Evolutionary conservation across 2,113 vertebrate genomes (phyloP).

Genomic region (Natator depressus): DNA sequence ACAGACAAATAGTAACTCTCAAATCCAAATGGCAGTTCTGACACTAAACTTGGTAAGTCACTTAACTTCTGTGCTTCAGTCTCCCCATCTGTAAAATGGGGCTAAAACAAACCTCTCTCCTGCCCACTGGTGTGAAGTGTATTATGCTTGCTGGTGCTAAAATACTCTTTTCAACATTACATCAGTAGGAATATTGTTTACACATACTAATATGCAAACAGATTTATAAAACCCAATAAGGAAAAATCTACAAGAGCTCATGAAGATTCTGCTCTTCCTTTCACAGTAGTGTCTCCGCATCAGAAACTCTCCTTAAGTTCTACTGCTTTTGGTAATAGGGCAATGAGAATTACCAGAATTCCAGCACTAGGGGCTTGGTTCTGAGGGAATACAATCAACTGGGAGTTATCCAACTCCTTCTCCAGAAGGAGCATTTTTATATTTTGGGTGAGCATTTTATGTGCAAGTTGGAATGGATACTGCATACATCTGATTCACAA

Average conservation of each 20-base stretch:
- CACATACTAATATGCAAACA: background rate
- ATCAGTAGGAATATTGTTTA: background rate
- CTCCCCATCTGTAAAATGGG: background rate
- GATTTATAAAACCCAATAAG: background rate
- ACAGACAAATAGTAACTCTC: background rate
- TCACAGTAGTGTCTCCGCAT: background rate
- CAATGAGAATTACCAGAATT: background rate
- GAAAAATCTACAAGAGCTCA: background rate
- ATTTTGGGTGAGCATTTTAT: too few species aligned
- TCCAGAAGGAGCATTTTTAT: too few species aligned
- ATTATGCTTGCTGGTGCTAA: background rate
- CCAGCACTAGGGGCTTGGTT: background rate
- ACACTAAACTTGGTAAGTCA: background rate
- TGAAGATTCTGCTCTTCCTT: background rate
- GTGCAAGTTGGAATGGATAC: background rate
- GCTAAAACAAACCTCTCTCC: background rate
- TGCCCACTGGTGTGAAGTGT: background rate
- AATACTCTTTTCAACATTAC: slow-evolving; percentile 21
- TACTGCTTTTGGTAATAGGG: background rate
- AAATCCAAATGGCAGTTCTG: background rate
- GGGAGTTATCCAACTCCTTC: too few species aligned
- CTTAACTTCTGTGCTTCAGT: background rate
- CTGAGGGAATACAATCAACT: background rate
- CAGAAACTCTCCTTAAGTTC: background rate
- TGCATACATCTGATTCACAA: background rate